These are phyloP conservation scores for Conger conger DNA, from an alignment of 2,113 vertebrate species.

Conservation along the genomic window DNA sequence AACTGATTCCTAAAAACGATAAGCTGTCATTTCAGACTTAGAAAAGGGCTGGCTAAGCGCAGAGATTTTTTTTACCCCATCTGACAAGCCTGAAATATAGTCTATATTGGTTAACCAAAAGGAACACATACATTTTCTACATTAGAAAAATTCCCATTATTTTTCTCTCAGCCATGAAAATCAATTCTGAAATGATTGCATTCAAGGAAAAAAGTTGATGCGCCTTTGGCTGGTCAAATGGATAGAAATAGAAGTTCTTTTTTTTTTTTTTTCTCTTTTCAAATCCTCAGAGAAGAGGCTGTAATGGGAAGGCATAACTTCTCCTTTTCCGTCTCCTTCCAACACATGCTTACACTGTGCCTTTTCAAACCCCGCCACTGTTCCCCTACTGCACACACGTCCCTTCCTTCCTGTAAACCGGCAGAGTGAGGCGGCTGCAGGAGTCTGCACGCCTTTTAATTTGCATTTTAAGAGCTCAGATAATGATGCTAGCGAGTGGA, in stretches of 20 bases:
- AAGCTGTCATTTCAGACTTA: constrained; percentile 67
- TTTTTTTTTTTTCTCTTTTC: constrained; percentile 66
- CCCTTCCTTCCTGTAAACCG: neutral
- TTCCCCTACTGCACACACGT: neutral
- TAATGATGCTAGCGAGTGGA: constrained; percentile 39
- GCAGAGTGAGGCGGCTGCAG: constrained; percentile 17
- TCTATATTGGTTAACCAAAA: constrained; percentile 98
- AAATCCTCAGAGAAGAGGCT: constrained; percentile 67
- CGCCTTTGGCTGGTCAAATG: constrained; percentile 83
- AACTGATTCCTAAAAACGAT: constrained; percentile 71
- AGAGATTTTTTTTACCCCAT: constrained; percentile 76
- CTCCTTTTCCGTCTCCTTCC: constrained; percentile 59
- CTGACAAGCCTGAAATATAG: constrained; percentile 93
- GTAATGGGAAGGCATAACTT: constrained; percentile 65
- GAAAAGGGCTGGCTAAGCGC: constrained; percentile 52
- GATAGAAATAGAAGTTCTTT: constrained; percentile 79
- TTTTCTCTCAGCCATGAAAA: constrained; percentile 98
- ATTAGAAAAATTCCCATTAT: constrained; percentile 99
- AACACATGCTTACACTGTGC: constrained; percentile 27
- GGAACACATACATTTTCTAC: constrained; percentile 97
- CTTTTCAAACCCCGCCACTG: constrained; percentile 39
- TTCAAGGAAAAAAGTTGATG: constrained; percentile 83
- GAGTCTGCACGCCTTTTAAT: constrained; percentile 36
- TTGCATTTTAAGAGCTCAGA: constrained; percentile 47
- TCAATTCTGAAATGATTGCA: constrained; percentile 97